phyloP scores from a whole-genome alignment of 2,888 invertebrate genomes.

The Thalpophila matura region DNA sequence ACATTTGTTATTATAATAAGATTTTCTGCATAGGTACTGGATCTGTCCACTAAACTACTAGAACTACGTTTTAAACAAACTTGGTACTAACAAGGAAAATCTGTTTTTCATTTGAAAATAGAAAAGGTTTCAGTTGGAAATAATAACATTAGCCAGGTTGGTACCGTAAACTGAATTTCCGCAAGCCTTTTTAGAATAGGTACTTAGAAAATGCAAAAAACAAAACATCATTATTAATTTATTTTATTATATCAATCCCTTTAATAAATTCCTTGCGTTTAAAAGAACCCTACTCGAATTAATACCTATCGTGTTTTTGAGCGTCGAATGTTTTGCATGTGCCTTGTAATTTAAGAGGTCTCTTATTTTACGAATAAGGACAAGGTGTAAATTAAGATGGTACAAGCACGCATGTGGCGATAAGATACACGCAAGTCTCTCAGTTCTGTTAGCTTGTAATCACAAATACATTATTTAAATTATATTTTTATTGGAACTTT shows the following conservation, averaged over 20 bases:
- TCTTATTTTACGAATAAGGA: constrained; percentile 28
- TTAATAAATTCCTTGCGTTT: constrained; percentile 12
- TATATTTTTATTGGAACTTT: not conserved
- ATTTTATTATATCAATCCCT: not conserved
- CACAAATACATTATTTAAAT: not conserved
- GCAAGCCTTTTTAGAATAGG: too few relatives aligned
- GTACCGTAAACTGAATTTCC: too few relatives aligned
- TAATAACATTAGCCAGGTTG: too few relatives aligned
- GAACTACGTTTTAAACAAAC: too few relatives aligned
- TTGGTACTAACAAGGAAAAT: too few relatives aligned
- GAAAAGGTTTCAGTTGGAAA: too few relatives aligned
- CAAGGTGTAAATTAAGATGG: constrained; percentile 39
- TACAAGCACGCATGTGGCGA: constrained; percentile 10
- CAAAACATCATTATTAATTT: not conserved
- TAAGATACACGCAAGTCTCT: constrained; percentile 31
- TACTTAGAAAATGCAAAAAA: not conserved
- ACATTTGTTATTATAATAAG: constrained; percentile 33
- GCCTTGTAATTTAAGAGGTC: constrained; percentile 29
- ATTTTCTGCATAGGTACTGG: constrained; percentile 10
- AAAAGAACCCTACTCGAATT: constrained; percentile 19
- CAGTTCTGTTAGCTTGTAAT: not conserved
- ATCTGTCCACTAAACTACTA: too few relatives aligned
- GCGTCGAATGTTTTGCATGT: constrained; percentile 2
- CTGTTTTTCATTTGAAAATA: too few relatives aligned
- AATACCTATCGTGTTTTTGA: constrained; percentile 12